phyloP scores from a whole-genome alignment of 92 coral and sea anemone genomes.

The Parazoanthus swiftii region DNA sequence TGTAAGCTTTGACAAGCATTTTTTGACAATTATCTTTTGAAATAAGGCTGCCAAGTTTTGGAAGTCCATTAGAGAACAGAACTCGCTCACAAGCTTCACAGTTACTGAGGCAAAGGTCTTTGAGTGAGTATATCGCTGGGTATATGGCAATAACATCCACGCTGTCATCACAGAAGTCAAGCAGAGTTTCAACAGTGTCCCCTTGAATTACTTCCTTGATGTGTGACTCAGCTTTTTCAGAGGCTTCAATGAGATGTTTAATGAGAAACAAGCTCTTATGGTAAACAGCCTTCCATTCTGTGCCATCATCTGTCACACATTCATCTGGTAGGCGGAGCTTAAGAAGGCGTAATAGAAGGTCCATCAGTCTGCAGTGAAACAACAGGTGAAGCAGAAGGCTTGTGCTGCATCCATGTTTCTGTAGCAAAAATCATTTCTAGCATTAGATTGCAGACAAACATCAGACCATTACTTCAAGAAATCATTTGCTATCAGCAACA shows the following conservation, averaged over 20 bases:
- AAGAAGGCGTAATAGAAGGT: constrained; percentile 59
- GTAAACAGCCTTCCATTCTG: constrained; percentile 72
- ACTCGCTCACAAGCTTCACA: constrained; percentile 75
- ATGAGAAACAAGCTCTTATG: constrained; percentile 62
- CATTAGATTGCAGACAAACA: not conserved
- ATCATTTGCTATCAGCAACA: no score
- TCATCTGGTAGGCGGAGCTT: constrained; percentile 70
- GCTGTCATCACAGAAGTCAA: constrained; percentile 68
- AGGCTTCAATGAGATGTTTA: constrained; percentile 58
- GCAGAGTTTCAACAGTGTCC: constrained; percentile 68
- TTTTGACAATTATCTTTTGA: constrained; percentile 79
- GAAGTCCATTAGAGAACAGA: constrained; percentile 65
- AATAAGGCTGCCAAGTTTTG: constrained; percentile 70
- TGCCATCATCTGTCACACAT: constrained; percentile 46
- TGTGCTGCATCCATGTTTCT: constrained; percentile 16
- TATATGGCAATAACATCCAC: constrained; percentile 60
- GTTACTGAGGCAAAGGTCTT: constrained; percentile 51
- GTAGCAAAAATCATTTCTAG: not conserved
- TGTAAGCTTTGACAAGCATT: constrained; percentile 64
- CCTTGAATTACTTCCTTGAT: constrained; percentile 48
- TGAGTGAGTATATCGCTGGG: constrained; percentile 68
- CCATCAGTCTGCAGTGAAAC: constrained; percentile 60
- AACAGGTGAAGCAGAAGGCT: constrained; percentile 33
- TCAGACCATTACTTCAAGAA: no score
- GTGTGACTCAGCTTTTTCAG: constrained; percentile 50